These are phyloP conservation scores for Oryctes rhinoceros DNA, from an alignment of 1,140 invertebrate species.

Conservation along the genomic window DNA sequence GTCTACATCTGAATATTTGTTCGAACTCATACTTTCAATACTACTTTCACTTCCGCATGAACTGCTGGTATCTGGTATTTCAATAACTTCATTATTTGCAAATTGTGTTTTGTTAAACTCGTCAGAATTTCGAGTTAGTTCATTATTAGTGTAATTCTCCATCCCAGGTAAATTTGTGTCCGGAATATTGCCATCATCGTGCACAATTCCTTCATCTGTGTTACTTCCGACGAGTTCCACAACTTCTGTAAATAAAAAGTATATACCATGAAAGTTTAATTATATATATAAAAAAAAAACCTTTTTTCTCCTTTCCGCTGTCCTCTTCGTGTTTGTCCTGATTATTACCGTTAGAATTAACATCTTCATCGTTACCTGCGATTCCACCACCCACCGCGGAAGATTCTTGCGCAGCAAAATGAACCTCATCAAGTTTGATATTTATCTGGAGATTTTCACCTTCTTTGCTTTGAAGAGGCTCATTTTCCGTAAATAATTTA, in stretches of 20 bases:
- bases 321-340: no score
- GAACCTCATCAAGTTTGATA: neutral
- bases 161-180: neutral
- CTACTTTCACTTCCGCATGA: neutral
- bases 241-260: neutral
- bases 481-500: neutral
- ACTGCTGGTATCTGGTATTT: constrained; percentile 3
- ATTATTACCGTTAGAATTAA: no score
- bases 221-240: neutral
- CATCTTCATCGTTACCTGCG: no score
- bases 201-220: neutral
- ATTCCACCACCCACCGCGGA: no score
- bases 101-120: neutral
- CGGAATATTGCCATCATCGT: neutral
- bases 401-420: neutral
- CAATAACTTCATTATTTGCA: neutral
- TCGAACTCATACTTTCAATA: neutral
- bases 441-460: neutral
- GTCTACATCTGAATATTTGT: neutral
- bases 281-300: no score
- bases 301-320: no score
- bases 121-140: neutral
- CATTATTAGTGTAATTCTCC: neutral
- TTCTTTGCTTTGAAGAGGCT: neutral
- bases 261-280: no score